Base-by-base conservation (phyloP, 2,113 vertebrate genomes). In the Scopus umbretta region DNA sequence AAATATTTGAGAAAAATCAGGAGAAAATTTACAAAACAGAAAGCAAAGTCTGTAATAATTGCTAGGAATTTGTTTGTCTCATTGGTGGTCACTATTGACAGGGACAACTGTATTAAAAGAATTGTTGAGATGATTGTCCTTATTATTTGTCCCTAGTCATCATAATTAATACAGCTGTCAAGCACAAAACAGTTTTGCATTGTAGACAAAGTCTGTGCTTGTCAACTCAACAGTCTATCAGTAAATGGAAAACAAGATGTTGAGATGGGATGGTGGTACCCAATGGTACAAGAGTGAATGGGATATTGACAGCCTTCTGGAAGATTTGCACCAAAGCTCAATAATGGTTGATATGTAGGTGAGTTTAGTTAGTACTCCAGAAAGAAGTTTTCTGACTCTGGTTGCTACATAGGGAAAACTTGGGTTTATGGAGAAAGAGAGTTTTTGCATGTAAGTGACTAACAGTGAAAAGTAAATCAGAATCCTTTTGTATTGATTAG, bases 401-500 rank as follows among this genome's bases (percentile, higher is more conserved):
- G 5, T 70, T 91, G 19, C 32, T 94, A 10, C 13, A 2, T 50
- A 47, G 29, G 9, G 70, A 58, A 80, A 83, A 50, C 23, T 65
- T 71, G 22, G 11, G 7, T 67, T 88, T 88, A 42, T 40, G 20
- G 27, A 45, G 36, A 61, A 75, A 53, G 43, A 42, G 32, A 49
- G 11, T 52, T 93, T 96, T 90, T 73, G 20, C 11, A 4, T 47
- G 2, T 74, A 66, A 71, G 27, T 55, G 45, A 61, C 27, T 76
- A 65, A 34, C 8, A 75, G 27, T 61, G 40, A 61, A 90, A 91
- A 20, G 5, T 61, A 68, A 80, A 80, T 85, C 55, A 62, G 36
- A 82, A 53, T 92, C 76, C 18, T 86, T 96, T 82, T 76, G 14
- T 56, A 50, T 80, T 72, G 90, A 82, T 87, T n/a, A 36, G 52